Evolutionary conservation across 1,140 invertebrate species (phyloP).

Genomic region (Laupala kohalensis): DNA sequence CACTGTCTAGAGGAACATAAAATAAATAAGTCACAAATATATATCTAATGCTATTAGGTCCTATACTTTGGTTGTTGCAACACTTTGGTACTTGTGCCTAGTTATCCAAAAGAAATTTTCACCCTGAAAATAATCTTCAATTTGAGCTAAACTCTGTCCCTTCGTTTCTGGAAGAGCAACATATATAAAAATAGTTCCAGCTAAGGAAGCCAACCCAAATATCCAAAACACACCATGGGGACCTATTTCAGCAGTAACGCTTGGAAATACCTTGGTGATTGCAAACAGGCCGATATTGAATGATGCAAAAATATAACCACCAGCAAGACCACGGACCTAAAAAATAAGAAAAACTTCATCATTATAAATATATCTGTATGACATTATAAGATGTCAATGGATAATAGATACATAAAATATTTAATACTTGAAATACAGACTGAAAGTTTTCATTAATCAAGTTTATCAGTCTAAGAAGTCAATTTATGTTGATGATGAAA

Average conservation of each 20-base stretch:
- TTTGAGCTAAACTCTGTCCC: conserved; percentile 59
- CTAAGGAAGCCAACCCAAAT: conserved; percentile 46
- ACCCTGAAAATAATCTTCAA: conserved; percentile 61
- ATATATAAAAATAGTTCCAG: conserved; percentile 49
- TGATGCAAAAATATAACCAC: conserved; percentile 52
- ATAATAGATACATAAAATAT: too few relatives aligned
- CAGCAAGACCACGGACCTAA: conserved; percentile 45
- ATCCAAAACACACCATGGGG: conserved; percentile 47
- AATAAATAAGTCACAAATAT: too few relatives aligned
- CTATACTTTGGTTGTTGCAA: background rate
- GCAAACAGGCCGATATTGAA: conserved; percentile 53
- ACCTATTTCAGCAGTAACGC: conserved; percentile 39
- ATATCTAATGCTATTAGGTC: too few relatives aligned
- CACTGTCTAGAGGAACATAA: too few relatives aligned
- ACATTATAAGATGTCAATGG: too few relatives aligned
- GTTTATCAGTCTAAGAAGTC: too few relatives aligned
- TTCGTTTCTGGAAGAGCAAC: conserved; percentile 72
- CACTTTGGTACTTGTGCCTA: background rate
- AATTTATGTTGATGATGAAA: too few relatives aligned
- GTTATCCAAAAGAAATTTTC: conserved; percentile 45
- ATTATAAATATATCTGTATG: too few relatives aligned
- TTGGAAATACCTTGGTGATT: conserved; percentile 57
- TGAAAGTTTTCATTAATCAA: too few relatives aligned
- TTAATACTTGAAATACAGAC: too few relatives aligned
- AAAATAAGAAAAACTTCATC: too few relatives aligned